Conservation (phyloP, 1,140 invertebrate species). For the Cylas formicarius region DNA sequence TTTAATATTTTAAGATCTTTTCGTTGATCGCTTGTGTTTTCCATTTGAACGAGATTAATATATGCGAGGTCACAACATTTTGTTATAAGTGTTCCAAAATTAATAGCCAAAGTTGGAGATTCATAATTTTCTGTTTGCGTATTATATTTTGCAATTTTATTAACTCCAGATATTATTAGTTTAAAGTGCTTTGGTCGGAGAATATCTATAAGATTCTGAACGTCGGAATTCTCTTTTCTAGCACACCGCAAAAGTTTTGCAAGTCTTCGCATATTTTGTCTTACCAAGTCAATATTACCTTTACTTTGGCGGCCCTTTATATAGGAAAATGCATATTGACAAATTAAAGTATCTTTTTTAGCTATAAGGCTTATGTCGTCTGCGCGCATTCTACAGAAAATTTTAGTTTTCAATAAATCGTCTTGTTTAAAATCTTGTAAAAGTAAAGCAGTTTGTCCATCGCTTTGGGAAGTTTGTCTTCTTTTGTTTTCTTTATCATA, state of each 20-base stretch:
- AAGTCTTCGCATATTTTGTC: slow-evolving; percentile 33
- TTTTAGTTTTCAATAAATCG: slow-evolving; percentile 10
- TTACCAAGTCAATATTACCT: slow-evolving; percentile 29
- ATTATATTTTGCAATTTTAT: slow-evolving; percentile 20
- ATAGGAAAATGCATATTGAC: slow-evolving; percentile 31
- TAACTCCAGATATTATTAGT: slow-evolving; percentile 15
- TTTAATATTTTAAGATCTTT: slow-evolving; percentile 33
- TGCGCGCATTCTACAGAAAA: slow-evolving; percentile 24
- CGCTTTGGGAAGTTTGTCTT: neutral
- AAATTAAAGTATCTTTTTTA: slow-evolving; percentile 31
- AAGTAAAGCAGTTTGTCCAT: slow-evolving; percentile 9
- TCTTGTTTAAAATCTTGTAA: slow-evolving; percentile 9
- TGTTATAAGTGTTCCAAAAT: slow-evolving; percentile 24
- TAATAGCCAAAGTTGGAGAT: slow-evolving; percentile 22
- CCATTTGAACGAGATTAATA: slow-evolving; percentile 15
- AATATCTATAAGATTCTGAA: slow-evolving; percentile 23
- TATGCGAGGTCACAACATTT: slow-evolving; percentile 26
- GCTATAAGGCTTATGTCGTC: no score
- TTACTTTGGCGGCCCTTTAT: slow-evolving; percentile 32
- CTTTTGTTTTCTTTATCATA: slow-evolving; percentile 13
- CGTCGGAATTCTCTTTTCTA: slow-evolving; percentile 26
- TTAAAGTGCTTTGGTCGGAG: slow-evolving; percentile 27
- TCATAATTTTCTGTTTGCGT: slow-evolving; percentile 12
- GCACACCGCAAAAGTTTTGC: slow-evolving; percentile 30
- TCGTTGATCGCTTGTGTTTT: slow-evolving; percentile 11